Evolutionary conservation across 2,888 invertebrate species (phyloP).

Genomic region (Ceramica pisi): DNA sequence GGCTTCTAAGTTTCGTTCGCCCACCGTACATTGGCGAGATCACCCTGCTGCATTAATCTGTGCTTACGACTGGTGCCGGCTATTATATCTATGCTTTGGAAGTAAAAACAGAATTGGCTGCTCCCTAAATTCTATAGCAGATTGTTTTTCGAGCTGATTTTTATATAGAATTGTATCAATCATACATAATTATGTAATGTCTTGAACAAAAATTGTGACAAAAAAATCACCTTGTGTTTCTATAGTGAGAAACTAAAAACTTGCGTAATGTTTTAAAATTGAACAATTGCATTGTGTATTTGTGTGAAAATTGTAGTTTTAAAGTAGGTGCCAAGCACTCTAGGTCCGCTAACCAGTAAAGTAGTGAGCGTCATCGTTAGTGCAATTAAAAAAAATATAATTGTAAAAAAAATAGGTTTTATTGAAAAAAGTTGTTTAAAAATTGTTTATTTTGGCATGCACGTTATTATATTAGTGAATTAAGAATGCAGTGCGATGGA

Average conservation of each 20-base stretch:
- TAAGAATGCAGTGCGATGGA: neutral
- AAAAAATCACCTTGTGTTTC: neutral
- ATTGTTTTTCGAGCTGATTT: too few species aligned
- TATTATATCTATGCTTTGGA: too few species aligned
- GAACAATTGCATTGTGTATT: neutral
- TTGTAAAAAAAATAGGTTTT: neutral
- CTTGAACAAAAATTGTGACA: neutral
- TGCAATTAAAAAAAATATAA: conserved; percentile 17
- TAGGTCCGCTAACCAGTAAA: neutral
- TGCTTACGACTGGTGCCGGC: too few species aligned
- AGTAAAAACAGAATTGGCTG: too few species aligned
- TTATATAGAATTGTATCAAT: too few species aligned
- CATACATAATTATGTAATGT: neutral
- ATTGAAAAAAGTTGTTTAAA: neutral
- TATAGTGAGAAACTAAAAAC: conserved; percentile 4
- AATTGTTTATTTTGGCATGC: neutral
- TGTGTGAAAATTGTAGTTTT: conserved; percentile 14
- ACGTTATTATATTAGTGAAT: neutral
- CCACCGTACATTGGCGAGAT: too few species aligned
- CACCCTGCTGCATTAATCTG: too few species aligned
- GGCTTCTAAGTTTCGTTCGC: too few species aligned
- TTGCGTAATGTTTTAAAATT: neutral
- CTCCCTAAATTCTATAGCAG: too few species aligned
- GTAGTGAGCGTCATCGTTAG: neutral
- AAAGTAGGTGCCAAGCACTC: conserved; percentile 23